Evolutionary conservation across 2,888 invertebrate species (phyloP), one percentile per base, ranked within the genome.

Genomic region (Lasioglossum figueresi): DNA sequence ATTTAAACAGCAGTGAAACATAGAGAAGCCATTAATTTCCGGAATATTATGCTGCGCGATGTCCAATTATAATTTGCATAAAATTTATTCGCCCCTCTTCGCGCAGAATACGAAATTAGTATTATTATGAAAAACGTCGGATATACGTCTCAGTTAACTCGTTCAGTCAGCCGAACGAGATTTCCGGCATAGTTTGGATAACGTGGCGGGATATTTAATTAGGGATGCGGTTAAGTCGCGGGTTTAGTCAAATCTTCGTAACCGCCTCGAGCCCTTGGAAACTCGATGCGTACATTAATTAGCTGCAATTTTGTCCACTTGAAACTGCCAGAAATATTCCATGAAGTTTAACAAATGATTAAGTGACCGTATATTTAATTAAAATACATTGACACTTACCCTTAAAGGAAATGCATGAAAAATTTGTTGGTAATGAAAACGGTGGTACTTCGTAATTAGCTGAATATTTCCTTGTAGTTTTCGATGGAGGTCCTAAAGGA

Each of bases 181-280:
- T 74, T 74, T 56, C 56, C 56, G n/a, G 16, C n/a, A 74, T 74
- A 74, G 74, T 56, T 74, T 37, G n/a, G n/a, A 74, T 74, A 37
- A 74, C 74, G 8, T n/a, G n/a, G 37, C 34, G 10, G 56, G 16
- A 52, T 74, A 74, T 74, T 74, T 74, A 56, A 56, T 56, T 56
- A n/a, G n/a, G n/a, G 56, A 1, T 56, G n/a, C 8, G 34, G 56
- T 40, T 40, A 74, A 74, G 37, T 74, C 34, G 16, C 23, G 34
- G 52, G 52, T 40, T 31, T 19, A 34, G 52, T 40, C 1, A 37
- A 74, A 56, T 52, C 37, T n/a, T 74, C 52, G 63, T 72, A 52
- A 48, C 40, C 27, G 23, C 27, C 23, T 27, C 6, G 0, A 45
- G 43, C 8, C 2, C 16, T 3, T 2, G 19, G 43, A 6, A 71